Evolutionary conservation across 1,140 invertebrate species (phyloP).

Genomic region (Aphelinus certus): DNA sequence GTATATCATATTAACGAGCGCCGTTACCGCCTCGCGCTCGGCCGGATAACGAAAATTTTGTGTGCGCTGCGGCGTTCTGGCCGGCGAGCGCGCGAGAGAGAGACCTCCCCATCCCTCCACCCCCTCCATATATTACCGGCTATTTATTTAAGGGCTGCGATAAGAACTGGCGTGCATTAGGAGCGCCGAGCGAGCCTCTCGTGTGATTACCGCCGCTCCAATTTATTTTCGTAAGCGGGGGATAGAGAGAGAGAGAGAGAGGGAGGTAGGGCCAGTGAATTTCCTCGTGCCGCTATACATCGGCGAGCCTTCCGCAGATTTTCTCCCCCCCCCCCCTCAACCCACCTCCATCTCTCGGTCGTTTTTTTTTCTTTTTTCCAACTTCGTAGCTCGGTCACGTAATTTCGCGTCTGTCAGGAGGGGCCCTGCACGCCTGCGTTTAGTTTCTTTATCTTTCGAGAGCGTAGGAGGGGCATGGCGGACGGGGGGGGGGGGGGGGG

Average conservation of each 20-base stretch:
- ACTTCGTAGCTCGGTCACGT: background rate
- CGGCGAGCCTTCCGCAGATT: too few species aligned
- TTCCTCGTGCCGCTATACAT: too few species aligned
- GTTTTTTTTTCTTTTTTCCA: background rate
- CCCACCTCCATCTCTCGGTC: background rate
- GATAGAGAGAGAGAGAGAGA: too few species aligned
- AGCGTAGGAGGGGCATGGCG: background rate
- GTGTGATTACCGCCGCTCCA: slow-evolving; percentile 35
- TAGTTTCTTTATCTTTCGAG: background rate
- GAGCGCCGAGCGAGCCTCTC: slow-evolving; percentile 9
- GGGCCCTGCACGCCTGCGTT: background rate
- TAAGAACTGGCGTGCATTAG: slow-evolving; percentile 36
- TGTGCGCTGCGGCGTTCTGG: too few species aligned
- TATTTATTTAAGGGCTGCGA: slow-evolving; percentile 41
- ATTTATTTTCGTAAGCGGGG: slow-evolving; percentile 31
- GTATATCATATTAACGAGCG: slow-evolving; percentile 41
- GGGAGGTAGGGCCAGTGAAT: too few species aligned
- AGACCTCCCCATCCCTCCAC: too few species aligned
- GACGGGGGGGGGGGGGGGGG: too few species aligned
- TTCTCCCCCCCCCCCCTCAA: too few species aligned
- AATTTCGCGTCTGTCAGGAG: background rate
- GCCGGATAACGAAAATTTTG: slow-evolving; percentile 25
- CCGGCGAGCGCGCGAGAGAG: too few species aligned
- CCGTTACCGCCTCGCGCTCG: slow-evolving; percentile 31
- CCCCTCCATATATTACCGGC: slow-evolving; percentile 25